Conservation (phyloP, 2,113 vertebrate species). For the Eulacestoma nigropectus region DNA sequence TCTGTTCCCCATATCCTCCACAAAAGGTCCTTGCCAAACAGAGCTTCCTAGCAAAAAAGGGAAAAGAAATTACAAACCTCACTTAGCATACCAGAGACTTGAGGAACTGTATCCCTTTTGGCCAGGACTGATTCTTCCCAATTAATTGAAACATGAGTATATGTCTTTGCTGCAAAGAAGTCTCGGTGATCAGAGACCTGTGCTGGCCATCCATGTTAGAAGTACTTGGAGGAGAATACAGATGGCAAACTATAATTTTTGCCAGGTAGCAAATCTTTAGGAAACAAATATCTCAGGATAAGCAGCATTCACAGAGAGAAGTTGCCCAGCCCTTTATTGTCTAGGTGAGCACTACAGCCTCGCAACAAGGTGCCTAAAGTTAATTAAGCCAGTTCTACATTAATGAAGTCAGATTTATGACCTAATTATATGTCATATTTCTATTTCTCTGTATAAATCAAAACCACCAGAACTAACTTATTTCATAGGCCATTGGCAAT, state of each 20-base stretch:
- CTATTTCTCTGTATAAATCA: slow-evolving; percentile 38
- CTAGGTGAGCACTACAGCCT: neutral
- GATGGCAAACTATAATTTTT: neutral
- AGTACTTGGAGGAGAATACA: neutral
- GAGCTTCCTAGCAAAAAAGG: neutral
- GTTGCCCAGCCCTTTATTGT: slow-evolving; percentile 1
- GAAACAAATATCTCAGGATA: slow-evolving; percentile 17
- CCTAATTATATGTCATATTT: slow-evolving; percentile 1
- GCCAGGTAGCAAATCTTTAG: neutral
- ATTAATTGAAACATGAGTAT: neutral
- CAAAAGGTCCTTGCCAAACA: neutral
- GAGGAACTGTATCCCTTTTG: neutral
- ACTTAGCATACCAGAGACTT: neutral
- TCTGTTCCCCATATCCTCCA: neutral
- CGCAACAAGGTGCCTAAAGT: neutral
- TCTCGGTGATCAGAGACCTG: neutral
- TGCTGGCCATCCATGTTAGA: neutral
- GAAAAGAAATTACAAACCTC: neutral
- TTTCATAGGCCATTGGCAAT: slow-evolving; percentile 3
- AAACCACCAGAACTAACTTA: slow-evolving; percentile 48
- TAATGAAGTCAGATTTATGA: slow-evolving; percentile 37
- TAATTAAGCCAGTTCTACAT: slow-evolving; percentile 23
- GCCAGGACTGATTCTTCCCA: neutral
- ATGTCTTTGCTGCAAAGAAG: neutral
- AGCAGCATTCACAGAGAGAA: neutral